A percentile compares a stretch with the other conserved stretches of the same genome.
phyloP scores from a whole-genome alignment of 2,888 invertebrate genomes.

The Mimachlamys varia region DNA sequence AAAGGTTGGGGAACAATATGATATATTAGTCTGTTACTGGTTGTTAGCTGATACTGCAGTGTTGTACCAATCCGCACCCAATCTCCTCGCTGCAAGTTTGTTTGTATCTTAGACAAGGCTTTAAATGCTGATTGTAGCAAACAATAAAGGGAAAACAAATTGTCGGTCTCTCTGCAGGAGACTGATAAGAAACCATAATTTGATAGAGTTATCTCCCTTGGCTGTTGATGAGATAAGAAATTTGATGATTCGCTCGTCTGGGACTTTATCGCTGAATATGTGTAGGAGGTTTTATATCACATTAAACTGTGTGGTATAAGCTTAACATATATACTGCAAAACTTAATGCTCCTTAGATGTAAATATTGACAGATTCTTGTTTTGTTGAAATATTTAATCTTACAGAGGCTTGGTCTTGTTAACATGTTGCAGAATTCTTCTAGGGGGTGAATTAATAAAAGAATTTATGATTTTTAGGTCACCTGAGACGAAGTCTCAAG shows the following conservation, averaged over 20 bases:
- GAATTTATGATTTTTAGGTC: no score
- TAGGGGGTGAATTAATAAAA: no score
- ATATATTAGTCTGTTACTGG: background rate
- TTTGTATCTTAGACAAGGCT: background rate
- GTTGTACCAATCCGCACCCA: background rate
- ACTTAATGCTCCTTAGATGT: background rate
- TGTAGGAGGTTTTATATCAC: background rate
- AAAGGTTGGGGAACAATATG: background rate
- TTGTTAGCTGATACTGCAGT: background rate
- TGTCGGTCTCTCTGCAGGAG: background rate
- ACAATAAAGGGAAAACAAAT: slow-evolving; percentile 11
- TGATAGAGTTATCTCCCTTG: slow-evolving; percentile 13
- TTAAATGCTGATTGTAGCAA: background rate
- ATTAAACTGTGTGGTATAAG: background rate
- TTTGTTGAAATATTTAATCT: background rate
- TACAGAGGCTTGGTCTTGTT: no score
- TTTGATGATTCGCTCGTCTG: background rate
- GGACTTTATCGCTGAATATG: background rate
- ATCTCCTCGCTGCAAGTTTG: background rate
- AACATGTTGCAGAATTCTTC: no score
- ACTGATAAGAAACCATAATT: slow-evolving; percentile 7
- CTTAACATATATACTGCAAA: background rate
- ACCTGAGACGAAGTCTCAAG: no score
- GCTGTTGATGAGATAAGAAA: background rate
- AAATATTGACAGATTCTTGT: background rate